Percentiles rank a stretch among this genome's conserved stretches.
Conservation (phyloP, 2,113 vertebrate species). For the Parus major region DNA sequence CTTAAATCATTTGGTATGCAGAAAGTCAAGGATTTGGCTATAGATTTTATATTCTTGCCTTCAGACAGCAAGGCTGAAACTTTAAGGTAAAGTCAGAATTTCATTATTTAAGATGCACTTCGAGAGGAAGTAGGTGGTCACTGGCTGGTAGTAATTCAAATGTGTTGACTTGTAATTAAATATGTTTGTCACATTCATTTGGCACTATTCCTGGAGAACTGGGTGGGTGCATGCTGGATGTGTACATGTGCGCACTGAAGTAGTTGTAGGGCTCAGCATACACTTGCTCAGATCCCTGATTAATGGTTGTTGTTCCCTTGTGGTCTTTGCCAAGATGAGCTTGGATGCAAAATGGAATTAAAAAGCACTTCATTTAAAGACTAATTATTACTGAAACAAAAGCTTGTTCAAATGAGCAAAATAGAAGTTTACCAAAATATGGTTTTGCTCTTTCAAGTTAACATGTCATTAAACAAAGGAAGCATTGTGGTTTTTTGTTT, state of each 20-base stretch:
- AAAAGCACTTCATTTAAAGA: not conserved
- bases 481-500: not conserved
- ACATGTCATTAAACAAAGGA: not conserved
- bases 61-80: not conserved
- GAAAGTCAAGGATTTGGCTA: not conserved
- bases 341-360: not conserved
- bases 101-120: not conserved
- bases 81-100: not conserved
- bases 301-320: not conserved
- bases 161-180: not conserved
- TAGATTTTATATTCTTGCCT: not conserved
- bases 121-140: not conserved
- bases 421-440: not conserved
- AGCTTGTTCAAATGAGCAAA: not conserved
- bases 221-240: not conserved
- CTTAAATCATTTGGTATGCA: not conserved
- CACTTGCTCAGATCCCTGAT: not conserved
- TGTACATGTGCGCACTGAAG: not conserved
- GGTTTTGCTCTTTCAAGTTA: not conserved
- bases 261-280: not conserved
- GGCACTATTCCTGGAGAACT: not conserved
- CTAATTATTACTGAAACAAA: conserved; percentile 12
- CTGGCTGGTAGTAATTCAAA: not conserved
- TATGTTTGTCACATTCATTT: not conserved
- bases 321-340: not conserved